These are phyloP conservation scores for Rhabdornis inornatus DNA, from an alignment of 2,113 vertebrate genomes.

Conservation along the genomic window DNA sequence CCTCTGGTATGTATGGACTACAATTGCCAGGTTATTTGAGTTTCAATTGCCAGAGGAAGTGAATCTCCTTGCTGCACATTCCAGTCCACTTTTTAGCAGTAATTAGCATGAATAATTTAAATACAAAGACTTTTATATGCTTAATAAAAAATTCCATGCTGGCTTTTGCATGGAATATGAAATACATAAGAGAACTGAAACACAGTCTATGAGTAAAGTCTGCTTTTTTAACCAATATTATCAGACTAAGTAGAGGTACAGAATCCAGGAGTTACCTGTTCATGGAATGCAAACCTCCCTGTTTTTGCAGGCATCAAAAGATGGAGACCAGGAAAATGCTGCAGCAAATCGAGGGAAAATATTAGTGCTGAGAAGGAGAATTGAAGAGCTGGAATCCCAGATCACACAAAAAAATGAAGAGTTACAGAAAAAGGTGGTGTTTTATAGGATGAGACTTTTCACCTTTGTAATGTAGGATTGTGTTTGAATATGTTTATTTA, in stretches of 20 bases:
- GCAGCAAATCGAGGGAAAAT: constrained; percentile 85
- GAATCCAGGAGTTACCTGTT: background rate
- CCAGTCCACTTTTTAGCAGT: background rate
- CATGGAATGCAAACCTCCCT: background rate
- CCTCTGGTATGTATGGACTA: background rate
- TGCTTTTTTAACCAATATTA: background rate
- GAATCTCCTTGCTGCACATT: background rate
- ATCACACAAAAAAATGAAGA: constrained; percentile 76
- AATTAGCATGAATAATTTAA: background rate
- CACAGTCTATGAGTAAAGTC: background rate
- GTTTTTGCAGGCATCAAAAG: constrained; percentile 59
- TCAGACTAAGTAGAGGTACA: background rate
- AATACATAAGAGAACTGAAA: background rate
- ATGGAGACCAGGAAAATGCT: constrained; percentile 77
- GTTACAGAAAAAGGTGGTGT: constrained; percentile 74
- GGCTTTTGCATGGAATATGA: background rate
- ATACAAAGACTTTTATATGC: background rate
- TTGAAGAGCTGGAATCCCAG: constrained; percentile 85
- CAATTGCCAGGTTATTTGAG: background rate
- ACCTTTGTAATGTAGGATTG: background rate
- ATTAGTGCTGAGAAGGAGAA: constrained; percentile 82
- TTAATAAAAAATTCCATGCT: background rate
- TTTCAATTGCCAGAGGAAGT: background rate
- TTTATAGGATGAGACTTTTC: background rate
- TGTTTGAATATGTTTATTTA: background rate